These are phyloP conservation scores for Cherax destructor DNA, from an alignment of 1,140 invertebrate genomes.

Conservation along the genomic window DNA sequence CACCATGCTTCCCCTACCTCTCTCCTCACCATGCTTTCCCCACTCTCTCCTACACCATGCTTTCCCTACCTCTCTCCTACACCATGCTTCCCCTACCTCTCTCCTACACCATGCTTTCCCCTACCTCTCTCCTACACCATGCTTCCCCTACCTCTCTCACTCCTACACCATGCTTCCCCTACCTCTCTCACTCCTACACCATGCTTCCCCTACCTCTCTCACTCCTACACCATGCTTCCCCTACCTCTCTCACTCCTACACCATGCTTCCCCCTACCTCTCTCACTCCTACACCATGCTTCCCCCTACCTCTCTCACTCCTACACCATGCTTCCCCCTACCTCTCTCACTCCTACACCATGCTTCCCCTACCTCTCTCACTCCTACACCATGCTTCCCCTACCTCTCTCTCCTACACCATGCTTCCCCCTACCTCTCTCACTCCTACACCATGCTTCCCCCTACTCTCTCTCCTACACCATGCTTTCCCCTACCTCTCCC, in stretches of 20 bases:
- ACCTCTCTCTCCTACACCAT: neutral
- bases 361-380: neutral
- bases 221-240: neutral
- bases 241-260: neutral
- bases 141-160: too few relatives aligned
- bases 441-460: neutral
- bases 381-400: neutral
- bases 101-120: neutral
- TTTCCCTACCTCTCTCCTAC: too few relatives aligned
- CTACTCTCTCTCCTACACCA: neutral
- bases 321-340: neutral
- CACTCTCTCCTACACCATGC: neutral
- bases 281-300: neutral
- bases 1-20: neutral
- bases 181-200: neutral
- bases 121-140: too few relatives aligned
- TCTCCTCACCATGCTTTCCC: too few relatives aligned
- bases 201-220: neutral
- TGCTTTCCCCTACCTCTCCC: too few relatives aligned
- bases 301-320: neutral
- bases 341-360: neutral
- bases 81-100: too few relatives aligned
- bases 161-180: neutral
- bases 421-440: neutral
- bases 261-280: too few relatives aligned